Evolutionary conservation across 2,888 invertebrate species (phyloP).

Genomic region (Sphaerophoria rueppellii): DNA sequence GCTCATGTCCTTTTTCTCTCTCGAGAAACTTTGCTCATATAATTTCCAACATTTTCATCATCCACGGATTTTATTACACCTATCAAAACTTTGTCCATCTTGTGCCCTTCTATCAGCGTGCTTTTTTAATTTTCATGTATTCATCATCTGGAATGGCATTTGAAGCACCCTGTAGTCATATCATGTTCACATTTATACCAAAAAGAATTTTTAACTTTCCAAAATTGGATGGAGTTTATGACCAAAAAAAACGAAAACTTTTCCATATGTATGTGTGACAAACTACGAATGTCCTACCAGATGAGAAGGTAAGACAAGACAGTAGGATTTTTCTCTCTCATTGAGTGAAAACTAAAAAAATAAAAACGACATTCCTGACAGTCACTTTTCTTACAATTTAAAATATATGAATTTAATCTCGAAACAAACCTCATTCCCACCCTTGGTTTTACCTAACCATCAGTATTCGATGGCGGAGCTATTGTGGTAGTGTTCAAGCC

Average conservation of each 20-base stretch:
- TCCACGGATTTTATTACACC: conserved; percentile 26
- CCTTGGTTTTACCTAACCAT: conserved; percentile 4
- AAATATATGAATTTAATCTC: conserved; percentile 39
- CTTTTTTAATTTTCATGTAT: neutral
- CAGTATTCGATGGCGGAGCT: neutral
- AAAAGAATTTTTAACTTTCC: conserved; percentile 6
- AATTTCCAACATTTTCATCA: conserved; percentile 16
- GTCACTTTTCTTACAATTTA: conserved; percentile 30
- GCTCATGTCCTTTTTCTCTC: neutral
- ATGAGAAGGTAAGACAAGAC: neutral
- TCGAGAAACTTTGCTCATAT: conserved; percentile 17
- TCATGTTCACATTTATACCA: conserved; percentile 18
- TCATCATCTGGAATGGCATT: conserved; percentile 21
- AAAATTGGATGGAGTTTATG: conserved; percentile 19
- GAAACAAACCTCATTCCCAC: conserved; percentile 35
- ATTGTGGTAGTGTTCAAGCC: neutral
- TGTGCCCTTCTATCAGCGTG: neutral
- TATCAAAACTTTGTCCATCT: conserved; percentile 24
- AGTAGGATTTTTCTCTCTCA: conserved; percentile 2
- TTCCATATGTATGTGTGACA: conserved; percentile 58
- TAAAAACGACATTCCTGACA: conserved; percentile 26
- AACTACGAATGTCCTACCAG: conserved; percentile 45
- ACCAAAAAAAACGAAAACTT: conserved; percentile 32
- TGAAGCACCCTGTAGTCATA: conserved; percentile 40
- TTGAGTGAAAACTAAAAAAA: neutral